These are phyloP conservation scores for Dorcus parallelipipedus DNA, from an alignment of 2,888 invertebrate genomes.

Conservation along the genomic window DNA sequence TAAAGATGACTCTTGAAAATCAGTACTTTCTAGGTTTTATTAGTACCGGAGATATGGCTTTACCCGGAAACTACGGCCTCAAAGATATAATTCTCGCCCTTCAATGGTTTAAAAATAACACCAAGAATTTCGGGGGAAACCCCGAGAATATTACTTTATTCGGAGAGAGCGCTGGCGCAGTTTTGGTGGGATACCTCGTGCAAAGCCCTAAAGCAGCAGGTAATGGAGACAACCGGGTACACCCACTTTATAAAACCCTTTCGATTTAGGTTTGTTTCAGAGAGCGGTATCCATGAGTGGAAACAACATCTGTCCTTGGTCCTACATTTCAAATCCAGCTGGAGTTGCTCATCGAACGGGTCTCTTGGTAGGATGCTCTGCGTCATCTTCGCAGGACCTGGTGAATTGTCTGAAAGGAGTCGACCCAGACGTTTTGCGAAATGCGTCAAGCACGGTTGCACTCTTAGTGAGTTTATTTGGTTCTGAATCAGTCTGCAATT, in stretches of 20 bases:
- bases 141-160: conserved; percentile 35
- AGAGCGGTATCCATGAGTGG: too few species aligned
- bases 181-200: too few species aligned
- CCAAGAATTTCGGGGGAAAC: conserved; percentile 37
- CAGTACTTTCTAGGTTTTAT: conserved; percentile 28
- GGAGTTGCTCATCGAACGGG: too few species aligned
- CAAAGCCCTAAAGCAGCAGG: too few species aligned
- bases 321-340: too few species aligned
- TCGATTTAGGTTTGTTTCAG: too few species aligned
- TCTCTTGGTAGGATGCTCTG: too few species aligned
- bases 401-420: conserved; percentile 30
- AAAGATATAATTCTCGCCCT: conserved; percentile 36
- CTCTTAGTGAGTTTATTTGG: conserved; percentile 21
- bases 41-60: conserved; percentile 33
- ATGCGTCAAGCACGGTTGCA: conserved; percentile 17
- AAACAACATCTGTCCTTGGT: too few species aligned
- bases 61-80: conserved; percentile 33
- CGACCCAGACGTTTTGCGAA: conserved; percentile 20
- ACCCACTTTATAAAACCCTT: too few species aligned
- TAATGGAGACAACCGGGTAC: too few species aligned
- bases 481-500: neutral
- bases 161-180: conserved; percentile 32
- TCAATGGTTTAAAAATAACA: conserved; percentile 34
- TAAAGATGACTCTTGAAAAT: too few species aligned
- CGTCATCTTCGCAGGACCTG: conserved; percentile 9